Percentiles rank a stretch among this genome's conserved stretches.
phyloP scores from a whole-genome alignment of 2,113 vertebrate species.

The Hirundichthys speculiger region DNA sequence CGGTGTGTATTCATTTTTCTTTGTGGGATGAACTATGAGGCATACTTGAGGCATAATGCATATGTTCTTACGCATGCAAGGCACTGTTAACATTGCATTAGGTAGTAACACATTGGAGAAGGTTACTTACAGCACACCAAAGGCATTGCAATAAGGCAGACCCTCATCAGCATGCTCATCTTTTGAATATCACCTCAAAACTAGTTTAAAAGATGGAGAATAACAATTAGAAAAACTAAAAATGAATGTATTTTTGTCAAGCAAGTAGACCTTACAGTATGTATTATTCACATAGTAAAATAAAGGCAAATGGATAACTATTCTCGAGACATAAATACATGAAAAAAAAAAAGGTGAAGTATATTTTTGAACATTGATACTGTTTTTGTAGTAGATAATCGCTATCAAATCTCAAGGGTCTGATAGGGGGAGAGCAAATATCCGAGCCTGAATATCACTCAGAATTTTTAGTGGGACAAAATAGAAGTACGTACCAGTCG shows the following conservation, averaged over 20 bases:
- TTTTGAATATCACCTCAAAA: conserved; percentile 1
- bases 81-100: background rate
- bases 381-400: rapidly evolving
- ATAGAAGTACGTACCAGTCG: conserved; percentile 36
- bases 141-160: conserved; percentile 29
- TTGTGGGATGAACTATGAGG: background rate
- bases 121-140: conserved; percentile 55
- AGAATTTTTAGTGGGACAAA: conserved; percentile 24
- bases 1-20: conserved; percentile 2
- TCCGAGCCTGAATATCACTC: background rate
- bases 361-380: background rate
- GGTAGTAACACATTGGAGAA: background rate
- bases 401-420: conserved; percentile 7
- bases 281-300: no score
- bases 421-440: background rate
- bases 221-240: background rate
- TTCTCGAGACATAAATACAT: background rate
- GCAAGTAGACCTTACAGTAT: background rate
- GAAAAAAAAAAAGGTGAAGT: background rate
- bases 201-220: conserved; percentile 8
- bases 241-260: background rate
- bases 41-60: background rate
- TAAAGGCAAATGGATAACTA: background rate
- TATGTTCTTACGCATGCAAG: background rate
- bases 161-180: conserved; percentile 34